phyloP scores from a whole-genome alignment of 1,140 invertebrate species.

The Drosophila subpulchrella region DNA sequence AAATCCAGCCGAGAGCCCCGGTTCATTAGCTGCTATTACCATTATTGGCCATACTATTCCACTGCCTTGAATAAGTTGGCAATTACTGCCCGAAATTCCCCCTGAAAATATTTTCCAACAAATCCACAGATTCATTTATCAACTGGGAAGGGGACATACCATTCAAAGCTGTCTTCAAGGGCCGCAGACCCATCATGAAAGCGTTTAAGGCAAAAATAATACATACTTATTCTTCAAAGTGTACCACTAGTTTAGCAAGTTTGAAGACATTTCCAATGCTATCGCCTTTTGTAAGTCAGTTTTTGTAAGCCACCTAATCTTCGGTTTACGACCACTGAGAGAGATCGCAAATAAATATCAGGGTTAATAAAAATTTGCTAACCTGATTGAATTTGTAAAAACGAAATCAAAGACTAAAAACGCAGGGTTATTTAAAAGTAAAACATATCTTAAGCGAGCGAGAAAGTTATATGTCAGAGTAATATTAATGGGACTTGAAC shows the following conservation, averaged over 20 bases:
- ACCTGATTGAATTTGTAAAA: slow-evolving; percentile 27
- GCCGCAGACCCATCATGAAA: slow-evolving; percentile 13
- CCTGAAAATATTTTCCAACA: slow-evolving; percentile 8
- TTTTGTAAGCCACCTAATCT: slow-evolving; percentile 29
- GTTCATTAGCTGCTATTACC: slow-evolving; percentile 76
- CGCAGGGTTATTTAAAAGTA: slow-evolving; percentile 9
- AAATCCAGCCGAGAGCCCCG: slow-evolving; percentile 20
- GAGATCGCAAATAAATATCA: slow-evolving; percentile 47
- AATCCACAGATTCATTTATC: slow-evolving; percentile 27
- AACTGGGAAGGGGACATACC: slow-evolving; percentile 39
- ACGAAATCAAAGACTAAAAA: slow-evolving; percentile 10
- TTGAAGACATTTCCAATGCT: slow-evolving; percentile 8
- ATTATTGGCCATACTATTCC: slow-evolving; percentile 26
- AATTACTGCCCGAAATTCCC: slow-evolving; percentile 35
- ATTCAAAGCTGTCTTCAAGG: slow-evolving; percentile 1
- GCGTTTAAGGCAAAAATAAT: slow-evolving; percentile 9
- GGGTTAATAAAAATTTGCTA: slow-evolving; percentile 19
- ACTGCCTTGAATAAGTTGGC: slow-evolving; percentile 22
- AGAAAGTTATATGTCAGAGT: slow-evolving; percentile 19
- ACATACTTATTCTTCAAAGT: not conserved
- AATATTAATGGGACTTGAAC: not conserved
- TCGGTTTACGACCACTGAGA: slow-evolving; percentile 24
- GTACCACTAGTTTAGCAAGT: slow-evolving; percentile 4
- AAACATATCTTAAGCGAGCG: not conserved
- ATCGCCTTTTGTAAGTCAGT: slow-evolving; percentile 28